phyloP scores from a whole-genome alignment of 2,113 vertebrate species.

The Aegypius monachus region DNA sequence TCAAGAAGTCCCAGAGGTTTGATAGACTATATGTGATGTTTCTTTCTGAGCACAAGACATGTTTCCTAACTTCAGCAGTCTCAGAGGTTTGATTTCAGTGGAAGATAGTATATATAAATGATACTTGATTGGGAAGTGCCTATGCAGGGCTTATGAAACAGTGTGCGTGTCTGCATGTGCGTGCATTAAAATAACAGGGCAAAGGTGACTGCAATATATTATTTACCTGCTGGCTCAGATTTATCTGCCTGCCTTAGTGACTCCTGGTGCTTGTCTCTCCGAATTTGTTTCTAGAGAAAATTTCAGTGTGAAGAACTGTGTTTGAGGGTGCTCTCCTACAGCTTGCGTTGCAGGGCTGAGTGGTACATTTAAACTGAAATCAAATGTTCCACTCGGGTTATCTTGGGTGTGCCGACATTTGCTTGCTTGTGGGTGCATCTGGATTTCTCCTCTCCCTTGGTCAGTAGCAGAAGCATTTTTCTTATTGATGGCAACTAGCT shows the following conservation, averaged over 20 bases:
- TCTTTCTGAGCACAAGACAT: neutral
- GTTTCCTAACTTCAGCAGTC: neutral
- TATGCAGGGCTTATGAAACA: neutral
- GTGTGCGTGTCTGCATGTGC: neutral
- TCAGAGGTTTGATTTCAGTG: slow-evolving; percentile 1
- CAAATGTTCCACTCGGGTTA: neutral
- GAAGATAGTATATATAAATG: neutral
- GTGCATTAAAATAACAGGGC: neutral
- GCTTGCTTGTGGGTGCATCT: neutral
- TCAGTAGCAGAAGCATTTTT: neutral
- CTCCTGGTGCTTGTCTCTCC: neutral
- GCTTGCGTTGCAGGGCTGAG: accelerated
- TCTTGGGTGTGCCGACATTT: neutral
- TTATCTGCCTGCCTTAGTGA: neutral
- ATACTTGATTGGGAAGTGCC: neutral
- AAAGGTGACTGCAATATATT: neutral
- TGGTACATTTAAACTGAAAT: neutral
- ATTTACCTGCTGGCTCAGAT: slow-evolving; percentile 2
- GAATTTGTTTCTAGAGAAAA: neutral
- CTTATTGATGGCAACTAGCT: neutral
- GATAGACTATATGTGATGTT: neutral
- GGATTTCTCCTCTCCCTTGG: neutral
- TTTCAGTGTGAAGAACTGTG: neutral
- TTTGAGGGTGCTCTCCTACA: neutral
- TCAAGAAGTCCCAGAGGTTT: neutral